Conservation (phyloP, 2,888 invertebrate species). For the Tipula vernalis region DNA sequence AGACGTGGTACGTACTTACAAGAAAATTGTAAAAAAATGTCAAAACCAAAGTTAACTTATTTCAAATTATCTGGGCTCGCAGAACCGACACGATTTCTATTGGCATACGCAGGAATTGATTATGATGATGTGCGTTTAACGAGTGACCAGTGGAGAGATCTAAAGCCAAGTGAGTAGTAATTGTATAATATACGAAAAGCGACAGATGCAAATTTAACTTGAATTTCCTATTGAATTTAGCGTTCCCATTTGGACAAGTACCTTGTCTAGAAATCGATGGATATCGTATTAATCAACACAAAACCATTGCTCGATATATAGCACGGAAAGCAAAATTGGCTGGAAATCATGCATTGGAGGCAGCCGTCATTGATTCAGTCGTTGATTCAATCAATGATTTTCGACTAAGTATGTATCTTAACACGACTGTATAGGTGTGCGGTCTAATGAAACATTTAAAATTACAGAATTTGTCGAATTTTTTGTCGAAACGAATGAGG, state of each 20-base stretch:
- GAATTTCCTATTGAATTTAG: not conserved
- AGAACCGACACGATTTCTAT: slow-evolving; percentile 31
- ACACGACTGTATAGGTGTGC: not conserved
- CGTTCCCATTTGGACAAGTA: not conserved
- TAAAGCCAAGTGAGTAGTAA: slow-evolving; percentile 33
- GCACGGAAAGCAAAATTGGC: not conserved
- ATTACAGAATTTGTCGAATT: not conserved
- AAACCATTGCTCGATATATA: not conserved
- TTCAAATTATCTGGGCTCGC: slow-evolving; percentile 40
- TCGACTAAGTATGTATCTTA: not conserved
- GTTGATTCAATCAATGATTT: not conserved
- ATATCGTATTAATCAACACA: not conserved
- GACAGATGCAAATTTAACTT: no score
- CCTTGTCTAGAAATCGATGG: not conserved
- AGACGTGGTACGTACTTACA: no score
- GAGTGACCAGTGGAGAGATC: slow-evolving; percentile 30
- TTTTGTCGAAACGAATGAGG: not conserved
- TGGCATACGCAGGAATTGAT: slow-evolving; percentile 36
- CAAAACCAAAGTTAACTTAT: slow-evolving; percentile 36
- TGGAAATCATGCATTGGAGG: not conserved
- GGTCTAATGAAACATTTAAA: not conserved
- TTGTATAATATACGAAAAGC: no score
- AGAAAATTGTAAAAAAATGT: not conserved
- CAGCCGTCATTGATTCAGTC: not conserved
- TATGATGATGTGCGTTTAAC: slow-evolving; percentile 40